Evolutionary conservation across 2,888 invertebrate genomes (phyloP).

Genomic region (Hypomecis punctinalis): DNA sequence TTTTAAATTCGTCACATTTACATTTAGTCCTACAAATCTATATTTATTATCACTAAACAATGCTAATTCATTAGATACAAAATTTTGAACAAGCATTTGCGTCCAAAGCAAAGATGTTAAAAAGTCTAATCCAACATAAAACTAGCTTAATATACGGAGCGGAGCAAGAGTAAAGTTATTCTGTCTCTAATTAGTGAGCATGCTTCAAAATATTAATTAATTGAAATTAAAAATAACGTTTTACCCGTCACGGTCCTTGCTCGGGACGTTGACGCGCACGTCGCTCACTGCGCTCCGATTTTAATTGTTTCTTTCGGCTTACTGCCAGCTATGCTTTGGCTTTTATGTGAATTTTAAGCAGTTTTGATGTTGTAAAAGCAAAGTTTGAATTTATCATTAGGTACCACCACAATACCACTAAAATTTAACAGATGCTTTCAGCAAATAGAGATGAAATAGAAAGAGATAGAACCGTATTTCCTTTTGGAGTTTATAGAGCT

Average conservation of each 20-base stretch:
- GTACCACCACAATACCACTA: too few relatives aligned
- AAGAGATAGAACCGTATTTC: too few relatives aligned
- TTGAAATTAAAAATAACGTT: slow-evolving; percentile 74
- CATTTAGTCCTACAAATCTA: too few relatives aligned
- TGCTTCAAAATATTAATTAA: slow-evolving; percentile 72
- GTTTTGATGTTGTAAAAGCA: not conserved
- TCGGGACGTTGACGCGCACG: slow-evolving; percentile 62
- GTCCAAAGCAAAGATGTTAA: too few relatives aligned
- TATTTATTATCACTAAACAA: too few relatives aligned
- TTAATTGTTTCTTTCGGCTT: slow-evolving; percentile 50
- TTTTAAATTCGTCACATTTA: too few relatives aligned
- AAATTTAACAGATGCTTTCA: too few relatives aligned
- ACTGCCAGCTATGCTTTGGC: slow-evolving; percentile 39
- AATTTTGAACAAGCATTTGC: too few relatives aligned
- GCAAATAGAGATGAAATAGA: too few relatives aligned
- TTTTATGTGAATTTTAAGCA: slow-evolving; percentile 15
- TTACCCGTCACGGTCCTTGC: slow-evolving; percentile 71
- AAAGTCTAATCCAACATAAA: not conserved
- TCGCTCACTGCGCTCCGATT: slow-evolving; percentile 39
- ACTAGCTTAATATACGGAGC: slow-evolving; percentile 29
- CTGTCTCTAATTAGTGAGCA: slow-evolving; percentile 70
- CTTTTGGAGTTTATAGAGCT: too few relatives aligned
- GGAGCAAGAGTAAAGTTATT: slow-evolving; percentile 54
- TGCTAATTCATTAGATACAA: too few relatives aligned
- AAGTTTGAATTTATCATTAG: too few relatives aligned